Base-by-base conservation (phyloP, 2,113 vertebrate genomes). In the Paramisgurnus dabryanus region DNA sequence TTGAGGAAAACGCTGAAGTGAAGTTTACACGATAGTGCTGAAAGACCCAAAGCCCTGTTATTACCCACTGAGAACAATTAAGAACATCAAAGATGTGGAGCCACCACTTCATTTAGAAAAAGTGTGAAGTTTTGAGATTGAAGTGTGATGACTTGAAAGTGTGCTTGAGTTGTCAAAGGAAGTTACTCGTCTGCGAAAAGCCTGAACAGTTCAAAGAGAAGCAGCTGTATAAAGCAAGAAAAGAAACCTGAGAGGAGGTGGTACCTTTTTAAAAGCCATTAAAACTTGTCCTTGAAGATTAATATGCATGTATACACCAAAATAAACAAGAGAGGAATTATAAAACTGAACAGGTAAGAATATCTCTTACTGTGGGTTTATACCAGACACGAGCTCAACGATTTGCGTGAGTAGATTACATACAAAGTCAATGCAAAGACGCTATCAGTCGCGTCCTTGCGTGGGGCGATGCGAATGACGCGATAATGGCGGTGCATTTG, bases 71-170 rank as follows among this genome's bases (percentile, higher is more conserved):
- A 11, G 17, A 45, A 45, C 55, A 11, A 15, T 58, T 43, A 61
- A 27, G 40, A 45, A 47, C 71, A 74, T 60, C 71, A 15, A 57
- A 50, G 74, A 49, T 34, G 3, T 1, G 55, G 22, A 11, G 55
- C 41, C 10, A 63, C 17, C 45, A 41, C 12, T 5, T 39, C 12
- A 18, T 58, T 22, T 8, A 43, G 13, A 49, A 53, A 57, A 58
- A 60, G 71, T 61, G 71, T 61, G 71, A 74, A 74, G 40, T 7
- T 74, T 40, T 43, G 41, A 58, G 55, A 60, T 5, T 43, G 55
- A 74, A 41, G 53, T 74, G 71, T 74, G 55, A 74, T 43, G 55
- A 45, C 71, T 22, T 74, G 57, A 61, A 74, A 43, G 50, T 53
- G 50, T 53, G 50, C 15, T 15, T 15, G 50, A 53, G 53, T 58